Evolutionary conservation across 1,140 invertebrate genomes (phyloP), one percentile per base, ranked within the genome.

Genomic region (Atta texana): DNA sequence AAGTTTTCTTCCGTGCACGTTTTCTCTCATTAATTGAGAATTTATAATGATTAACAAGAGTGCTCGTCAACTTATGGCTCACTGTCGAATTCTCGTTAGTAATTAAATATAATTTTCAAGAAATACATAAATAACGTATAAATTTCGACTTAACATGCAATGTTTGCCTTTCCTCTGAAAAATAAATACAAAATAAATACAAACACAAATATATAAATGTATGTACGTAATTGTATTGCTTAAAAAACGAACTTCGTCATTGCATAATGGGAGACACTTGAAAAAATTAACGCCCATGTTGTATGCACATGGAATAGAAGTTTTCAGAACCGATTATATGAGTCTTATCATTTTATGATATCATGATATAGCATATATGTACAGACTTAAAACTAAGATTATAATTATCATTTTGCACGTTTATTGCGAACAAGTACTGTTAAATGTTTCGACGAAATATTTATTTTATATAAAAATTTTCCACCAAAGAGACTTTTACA

Each of bases 271-370:
- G 21, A 80, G 28, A 69, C 68, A 80, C n/a, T 21, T 69, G n/a
- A 21, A 31, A 81, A 10, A 0, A 55, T 71, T 24, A 81, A 53
- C n/a, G 44, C 21, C 2, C 78, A 71, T 24, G 21, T 18, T 81
- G 78, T 3, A 81, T 16, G 16, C 77, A 81, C 53, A 44, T 81
- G 66, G 51, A 5, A 57, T 53, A 31, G 10, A 71, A 44, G 66
- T 81, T 71, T 69, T 55, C 34, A 81, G n/a, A 69, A 71, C 7
- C 24, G 51, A 81, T 81, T 59, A 44, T 57, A 69, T 49, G 31
- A 39, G 14, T 28, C 49, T 85, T 78, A 78, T 78, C 61, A 16
- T 2, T 78, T 85, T 66, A 66, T 21, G 39, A 78, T 51, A 69
- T 39, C 61, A 14, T 10, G 24, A 2, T 14, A 39, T 8, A 39